phyloP scores from a whole-genome alignment of 1,140 invertebrate species.

The Teleopsis dalmanni region DNA sequence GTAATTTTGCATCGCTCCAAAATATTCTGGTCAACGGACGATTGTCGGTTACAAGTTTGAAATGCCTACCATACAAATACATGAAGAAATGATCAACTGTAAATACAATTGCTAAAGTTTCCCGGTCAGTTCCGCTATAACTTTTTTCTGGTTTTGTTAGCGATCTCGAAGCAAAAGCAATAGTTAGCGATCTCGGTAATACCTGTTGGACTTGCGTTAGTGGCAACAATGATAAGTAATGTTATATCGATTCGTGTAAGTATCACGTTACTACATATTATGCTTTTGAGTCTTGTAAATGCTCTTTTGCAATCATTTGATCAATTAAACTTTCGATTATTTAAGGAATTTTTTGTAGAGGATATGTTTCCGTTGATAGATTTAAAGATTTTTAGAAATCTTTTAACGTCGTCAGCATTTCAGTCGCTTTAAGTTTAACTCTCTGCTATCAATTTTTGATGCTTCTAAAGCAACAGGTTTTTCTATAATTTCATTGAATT shows the following conservation, averaged over 20 bases:
- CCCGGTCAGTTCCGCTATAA: neutral
- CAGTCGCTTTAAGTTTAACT: no score
- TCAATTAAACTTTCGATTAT: neutral
- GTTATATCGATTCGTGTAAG: neutral
- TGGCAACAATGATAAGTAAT: neutral
- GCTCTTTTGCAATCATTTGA: slow-evolving; percentile 1
- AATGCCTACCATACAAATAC: neutral
- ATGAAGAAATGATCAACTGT: neutral
- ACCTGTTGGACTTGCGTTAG: neutral
- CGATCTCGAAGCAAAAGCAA: neutral
- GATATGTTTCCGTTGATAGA: neutral
- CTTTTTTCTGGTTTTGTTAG: neutral
- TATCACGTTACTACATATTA: neutral
- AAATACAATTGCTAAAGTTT: neutral
- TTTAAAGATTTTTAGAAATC: neutral
- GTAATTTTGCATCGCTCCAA: no score
- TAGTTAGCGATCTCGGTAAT: neutral
- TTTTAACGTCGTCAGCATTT: no score
- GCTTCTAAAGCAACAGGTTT: no score
- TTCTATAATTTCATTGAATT: no score
- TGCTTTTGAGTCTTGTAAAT: slow-evolving; percentile 1
- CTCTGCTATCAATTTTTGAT: no score
- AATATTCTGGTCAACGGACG: no score
- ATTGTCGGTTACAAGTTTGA: neutral
- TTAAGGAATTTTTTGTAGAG: neutral